These are phyloP conservation scores for Nephrotoma appendiculata DNA, from an alignment of 2,888 invertebrate species.

Conservation along the genomic window DNA sequence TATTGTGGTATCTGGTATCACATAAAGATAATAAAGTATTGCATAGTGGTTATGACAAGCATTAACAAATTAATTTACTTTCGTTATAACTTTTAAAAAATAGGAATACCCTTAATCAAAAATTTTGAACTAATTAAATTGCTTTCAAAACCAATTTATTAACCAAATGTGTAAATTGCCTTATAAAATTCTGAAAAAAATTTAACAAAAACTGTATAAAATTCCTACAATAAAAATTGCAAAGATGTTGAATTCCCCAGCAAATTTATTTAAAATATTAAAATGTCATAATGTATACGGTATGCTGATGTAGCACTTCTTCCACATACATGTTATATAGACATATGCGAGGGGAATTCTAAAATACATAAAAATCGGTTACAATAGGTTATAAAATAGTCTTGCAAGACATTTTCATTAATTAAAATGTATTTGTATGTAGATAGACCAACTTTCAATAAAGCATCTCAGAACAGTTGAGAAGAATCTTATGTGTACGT, in stretches of 20 bases:
- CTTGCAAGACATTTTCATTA: neutral
- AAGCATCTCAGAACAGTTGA: neutral
- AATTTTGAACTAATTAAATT: too few species aligned
- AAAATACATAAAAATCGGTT: neutral
- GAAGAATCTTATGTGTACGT: neutral
- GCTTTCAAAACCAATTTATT: too few species aligned
- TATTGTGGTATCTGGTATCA: too few species aligned
- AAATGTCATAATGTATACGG: neutral
- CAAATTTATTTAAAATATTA: neutral
- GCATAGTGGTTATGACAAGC: too few species aligned
- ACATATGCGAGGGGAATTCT: neutral
- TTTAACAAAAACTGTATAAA: neutral
- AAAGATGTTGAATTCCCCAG: neutral
- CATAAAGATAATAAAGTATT: too few species aligned
- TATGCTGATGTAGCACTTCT: neutral
- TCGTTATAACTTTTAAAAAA: too few species aligned
- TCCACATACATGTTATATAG: too few species aligned
- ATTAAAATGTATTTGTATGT: neutral
- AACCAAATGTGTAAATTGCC: too few species aligned
- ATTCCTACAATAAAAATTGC: neutral
- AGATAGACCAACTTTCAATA: neutral
- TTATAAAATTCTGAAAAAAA: too few species aligned
- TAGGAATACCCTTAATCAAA: too few species aligned
- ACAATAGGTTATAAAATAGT: neutral
- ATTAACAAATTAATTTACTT: too few species aligned